Evolutionary conservation across 2,113 vertebrate genomes (phyloP).

Genomic region (Hippocampus barbouri): DNA sequence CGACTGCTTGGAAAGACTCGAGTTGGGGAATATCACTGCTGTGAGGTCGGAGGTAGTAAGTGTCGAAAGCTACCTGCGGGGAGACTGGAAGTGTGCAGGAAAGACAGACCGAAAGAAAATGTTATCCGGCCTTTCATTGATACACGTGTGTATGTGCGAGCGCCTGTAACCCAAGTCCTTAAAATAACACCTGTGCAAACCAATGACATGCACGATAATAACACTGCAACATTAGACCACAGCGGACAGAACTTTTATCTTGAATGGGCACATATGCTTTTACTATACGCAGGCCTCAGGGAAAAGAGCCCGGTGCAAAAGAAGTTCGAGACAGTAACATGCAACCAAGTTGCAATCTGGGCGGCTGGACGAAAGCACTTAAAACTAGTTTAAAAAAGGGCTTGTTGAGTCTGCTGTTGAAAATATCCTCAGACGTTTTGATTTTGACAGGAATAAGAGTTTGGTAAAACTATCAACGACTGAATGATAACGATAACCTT

Average conservation of each 20-base stretch:
- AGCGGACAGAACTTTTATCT: slow-evolving; percentile 40
- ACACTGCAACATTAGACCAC: slow-evolving; percentile 34
- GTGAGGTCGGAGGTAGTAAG: slow-evolving; percentile 3
- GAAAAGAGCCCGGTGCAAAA: slow-evolving; percentile 31
- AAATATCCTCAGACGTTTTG: background rate
- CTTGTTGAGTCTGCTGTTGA: background rate
- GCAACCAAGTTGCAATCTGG: slow-evolving; percentile 35
- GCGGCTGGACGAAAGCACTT: slow-evolving; percentile 32
- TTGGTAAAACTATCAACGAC: background rate
- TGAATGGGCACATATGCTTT: slow-evolving; percentile 59
- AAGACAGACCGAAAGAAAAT: background rate
- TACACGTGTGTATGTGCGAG: slow-evolving; percentile 2
- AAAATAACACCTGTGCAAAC: slow-evolving; percentile 50
- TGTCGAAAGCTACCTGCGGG: slow-evolving; percentile 11
- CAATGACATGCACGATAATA: slow-evolving; percentile 49
- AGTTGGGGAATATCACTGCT: background rate
- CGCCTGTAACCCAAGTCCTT: slow-evolving; percentile 41
- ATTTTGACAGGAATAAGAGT: background rate
- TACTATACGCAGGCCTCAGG: slow-evolving; percentile 39
- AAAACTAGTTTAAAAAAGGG: background rate
- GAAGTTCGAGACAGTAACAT: slow-evolving; percentile 50
- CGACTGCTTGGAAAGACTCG: background rate
- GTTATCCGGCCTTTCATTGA: slow-evolving; percentile 1
- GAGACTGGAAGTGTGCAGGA: slow-evolving; percentile 11
- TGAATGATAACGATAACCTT: too few relatives aligned